These are phyloP conservation scores for Eupleurogrammus muticus DNA, from an alignment of 2,797 vertebrate species.

Conservation along the genomic window DNA sequence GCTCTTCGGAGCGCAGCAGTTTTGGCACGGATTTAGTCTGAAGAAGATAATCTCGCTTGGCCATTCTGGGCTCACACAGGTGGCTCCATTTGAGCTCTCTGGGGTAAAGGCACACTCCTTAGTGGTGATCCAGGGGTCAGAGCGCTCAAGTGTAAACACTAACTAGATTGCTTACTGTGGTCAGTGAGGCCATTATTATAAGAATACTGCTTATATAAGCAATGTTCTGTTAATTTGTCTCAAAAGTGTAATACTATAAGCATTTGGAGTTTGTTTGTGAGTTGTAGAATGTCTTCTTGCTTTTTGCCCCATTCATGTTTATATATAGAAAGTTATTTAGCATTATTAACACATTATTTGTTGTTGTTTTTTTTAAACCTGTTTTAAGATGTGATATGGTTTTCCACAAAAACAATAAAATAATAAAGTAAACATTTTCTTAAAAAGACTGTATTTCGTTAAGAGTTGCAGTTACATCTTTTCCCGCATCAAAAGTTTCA, in stretches of 20 bases:
- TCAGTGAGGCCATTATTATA: constrained; percentile 17
- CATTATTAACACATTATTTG: neutral
- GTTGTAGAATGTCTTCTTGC: neutral
- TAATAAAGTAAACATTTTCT: no score
- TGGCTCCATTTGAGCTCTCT: constrained; percentile 46
- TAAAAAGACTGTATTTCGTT: no score
- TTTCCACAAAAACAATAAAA: no score
- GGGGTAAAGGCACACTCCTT: constrained; percentile 40
- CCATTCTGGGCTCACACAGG: constrained; percentile 58
- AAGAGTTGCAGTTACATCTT: no score
- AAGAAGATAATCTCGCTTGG: constrained; percentile 56
- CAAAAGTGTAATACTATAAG: neutral
- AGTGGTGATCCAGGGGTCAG: constrained; percentile 39
- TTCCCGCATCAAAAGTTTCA: no score
- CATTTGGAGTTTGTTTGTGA: neutral
- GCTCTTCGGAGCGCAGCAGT: constrained; percentile 32
- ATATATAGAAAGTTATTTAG: neutral
- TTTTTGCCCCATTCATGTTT: neutral
- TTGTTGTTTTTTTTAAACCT: neutral
- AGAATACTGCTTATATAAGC: neutral
- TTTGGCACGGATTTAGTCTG: constrained; percentile 59
- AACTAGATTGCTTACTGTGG: neutral
- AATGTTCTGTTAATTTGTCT: neutral
- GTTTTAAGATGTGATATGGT: no score
- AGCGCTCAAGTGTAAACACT: constrained; percentile 27